Base-by-base conservation (phyloP, 2,888 invertebrate species). In the Drosophila barbarae region DNA sequence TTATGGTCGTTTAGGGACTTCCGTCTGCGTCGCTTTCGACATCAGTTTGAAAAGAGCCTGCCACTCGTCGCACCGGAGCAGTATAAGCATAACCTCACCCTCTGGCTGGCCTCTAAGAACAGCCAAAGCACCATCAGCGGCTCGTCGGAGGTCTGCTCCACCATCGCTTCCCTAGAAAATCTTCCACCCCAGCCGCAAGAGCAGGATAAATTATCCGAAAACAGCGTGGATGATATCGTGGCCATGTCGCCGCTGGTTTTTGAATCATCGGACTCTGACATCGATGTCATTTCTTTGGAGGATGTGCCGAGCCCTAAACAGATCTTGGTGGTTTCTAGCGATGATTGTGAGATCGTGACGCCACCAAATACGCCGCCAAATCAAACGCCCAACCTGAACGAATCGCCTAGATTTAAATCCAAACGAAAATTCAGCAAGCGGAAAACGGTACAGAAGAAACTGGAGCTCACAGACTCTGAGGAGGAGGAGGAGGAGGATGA, bases 191-290 rank as follows among this genome's bases (percentile, higher is more conserved):
- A 5, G 9, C 35, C 18, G 2, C 44, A 61, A 21, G 73, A 76
- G 36, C 28, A 53, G 26, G 82, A 72, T 28, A 79, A 76, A 5
- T 35, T 73, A 7, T 70, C 73, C 3, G 84, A 88, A 32, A 66
- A 70, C 8, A 84, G 84, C 6, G 55, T 28, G 12, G 88, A 89
- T 26, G 88, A 87, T 15, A 71, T 75, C 0, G 59, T 84, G 30
- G 75, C 80, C 13, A 89, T 89, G 89, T 88, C 89, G 3, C 89
- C 89, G 0, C 69, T 89, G 47, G 10, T 89, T 5, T 84, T 88
- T 23, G 84, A 84, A 65, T 57, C 81, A 47, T 88, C 89, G 0
- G 89, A 89, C 32, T 77, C 87, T 0, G 88, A 88, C 6, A 67
- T 72, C 5, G 83, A 84, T 3, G 38, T 44, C 21, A 51, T 38